Conservation (phyloP, 1,140 invertebrate genomes). For the Microvelia longipes region DNA sequence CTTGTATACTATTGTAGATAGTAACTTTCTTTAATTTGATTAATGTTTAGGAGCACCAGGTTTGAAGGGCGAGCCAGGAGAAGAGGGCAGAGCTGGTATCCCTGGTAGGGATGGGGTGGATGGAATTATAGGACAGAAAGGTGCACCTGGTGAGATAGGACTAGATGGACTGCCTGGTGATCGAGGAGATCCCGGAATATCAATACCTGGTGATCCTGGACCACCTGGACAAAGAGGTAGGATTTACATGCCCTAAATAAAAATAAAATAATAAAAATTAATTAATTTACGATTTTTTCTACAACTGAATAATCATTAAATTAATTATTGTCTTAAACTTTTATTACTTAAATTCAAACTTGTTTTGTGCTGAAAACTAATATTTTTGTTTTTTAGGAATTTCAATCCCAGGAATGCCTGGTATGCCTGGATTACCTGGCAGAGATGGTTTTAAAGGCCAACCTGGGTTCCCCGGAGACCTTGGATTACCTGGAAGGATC, state of each 20-base stretch:
- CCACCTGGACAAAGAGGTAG: background rate
- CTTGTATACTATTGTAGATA: no score
- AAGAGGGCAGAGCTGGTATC: background rate
- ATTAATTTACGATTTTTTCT: no score
- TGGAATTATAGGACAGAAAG: slow-evolving; percentile 12
- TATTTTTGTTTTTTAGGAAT: background rate
- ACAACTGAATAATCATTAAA: no score
- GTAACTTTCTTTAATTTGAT: no score
- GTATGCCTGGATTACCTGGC: slow-evolving; percentile 41
- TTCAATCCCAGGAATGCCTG: slow-evolving; percentile 36
- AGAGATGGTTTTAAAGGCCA: slow-evolving; percentile 43
- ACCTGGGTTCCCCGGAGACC: slow-evolving; percentile 35
- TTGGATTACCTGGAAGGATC: slow-evolving; percentile 32
- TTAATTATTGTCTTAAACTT: no score
- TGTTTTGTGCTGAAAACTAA: background rate
- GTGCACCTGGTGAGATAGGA: slow-evolving; percentile 12
- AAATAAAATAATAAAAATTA: no score
- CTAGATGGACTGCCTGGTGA: slow-evolving; percentile 32
- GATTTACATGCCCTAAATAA: no score
- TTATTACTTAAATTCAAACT: no score
- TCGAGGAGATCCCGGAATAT: slow-evolving; percentile 46
- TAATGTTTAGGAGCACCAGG: background rate
- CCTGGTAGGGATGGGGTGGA: slow-evolving; percentile 3
- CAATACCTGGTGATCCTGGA: slow-evolving; percentile 23
- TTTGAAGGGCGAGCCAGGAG: background rate